These are phyloP conservation scores for Rhinichthys klamathensis DNA, from an alignment of 2,113 vertebrate genomes.

Conservation along the genomic window DNA sequence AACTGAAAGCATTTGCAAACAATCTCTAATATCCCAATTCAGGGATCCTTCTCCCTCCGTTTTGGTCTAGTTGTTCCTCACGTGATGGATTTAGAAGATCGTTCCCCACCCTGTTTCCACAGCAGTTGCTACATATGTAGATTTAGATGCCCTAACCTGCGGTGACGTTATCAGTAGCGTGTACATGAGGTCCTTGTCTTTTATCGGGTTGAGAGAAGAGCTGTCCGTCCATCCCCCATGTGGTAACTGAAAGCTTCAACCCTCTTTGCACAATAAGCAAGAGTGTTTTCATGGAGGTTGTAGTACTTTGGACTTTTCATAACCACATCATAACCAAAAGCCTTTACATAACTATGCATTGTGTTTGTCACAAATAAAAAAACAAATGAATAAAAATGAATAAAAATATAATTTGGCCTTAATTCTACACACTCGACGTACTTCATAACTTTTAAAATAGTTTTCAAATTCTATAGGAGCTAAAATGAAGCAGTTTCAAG, in stretches of 20 bases:
- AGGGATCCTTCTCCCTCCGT: slow-evolving; percentile 13
- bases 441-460: background rate
- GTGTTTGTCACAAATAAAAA: background rate
- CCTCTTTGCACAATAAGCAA: background rate
- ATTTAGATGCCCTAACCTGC: slow-evolving; percentile 17
- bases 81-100: slow-evolving; percentile 71
- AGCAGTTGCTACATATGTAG: slow-evolving; percentile 85
- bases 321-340: background rate
- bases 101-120: slow-evolving; percentile 81
- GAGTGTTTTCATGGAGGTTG: background rate
- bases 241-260: background rate
- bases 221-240: background rate
- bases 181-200: background rate
- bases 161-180: background rate
- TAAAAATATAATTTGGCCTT: slow-evolving; percentile 13
- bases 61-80: slow-evolving; percentile 54
- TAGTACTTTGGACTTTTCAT: background rate
- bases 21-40: background rate
- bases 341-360: background rate
- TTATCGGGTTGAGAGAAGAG: background rate
- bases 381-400: background rate
- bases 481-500: slow-evolving; percentile 36
- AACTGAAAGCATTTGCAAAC: background rate
- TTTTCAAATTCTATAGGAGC: slow-evolving; percentile 1
- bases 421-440: background rate